phyloP scores from a whole-genome alignment of 2,888 invertebrate genomes.

The Drosophila stalkeri region DNA sequence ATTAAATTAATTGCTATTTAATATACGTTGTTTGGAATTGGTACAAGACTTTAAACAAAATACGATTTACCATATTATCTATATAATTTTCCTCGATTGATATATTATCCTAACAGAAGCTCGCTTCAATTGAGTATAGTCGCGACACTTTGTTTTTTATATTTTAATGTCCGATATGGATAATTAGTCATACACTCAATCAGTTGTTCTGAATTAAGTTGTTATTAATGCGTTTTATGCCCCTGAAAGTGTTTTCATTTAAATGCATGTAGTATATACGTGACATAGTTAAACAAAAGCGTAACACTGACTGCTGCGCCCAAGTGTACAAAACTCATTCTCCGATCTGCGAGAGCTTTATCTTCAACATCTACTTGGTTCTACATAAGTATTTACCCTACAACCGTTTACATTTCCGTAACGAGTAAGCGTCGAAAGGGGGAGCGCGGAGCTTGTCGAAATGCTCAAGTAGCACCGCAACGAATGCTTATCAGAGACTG shows the following conservation, averaged over 20 bases:
- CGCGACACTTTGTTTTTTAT: too few relatives aligned
- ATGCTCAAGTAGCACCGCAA: slow-evolving; percentile 32
- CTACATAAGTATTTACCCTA: slow-evolving; percentile 15
- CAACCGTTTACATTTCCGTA: slow-evolving; percentile 36
- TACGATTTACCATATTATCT: too few relatives aligned
- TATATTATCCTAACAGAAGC: too few relatives aligned
- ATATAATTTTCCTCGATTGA: too few relatives aligned
- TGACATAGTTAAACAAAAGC: slow-evolving; percentile 12
- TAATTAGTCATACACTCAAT: not conserved
- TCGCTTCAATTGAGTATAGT: too few relatives aligned
- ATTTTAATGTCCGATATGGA: not conserved
- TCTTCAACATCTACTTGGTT: slow-evolving; percentile 23
- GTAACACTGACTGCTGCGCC: slow-evolving; percentile 26
- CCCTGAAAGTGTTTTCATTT: not conserved
- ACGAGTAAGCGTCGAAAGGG: not conserved
- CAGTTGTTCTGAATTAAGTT: not conserved
- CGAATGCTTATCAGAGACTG: slow-evolving; percentile 42
- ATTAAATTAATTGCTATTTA: too few relatives aligned
- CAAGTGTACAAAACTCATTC: slow-evolving; percentile 25
- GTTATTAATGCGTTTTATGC: not conserved
- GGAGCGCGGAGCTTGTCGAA: slow-evolving; percentile 36
- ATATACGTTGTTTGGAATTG: too few relatives aligned
- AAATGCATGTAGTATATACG: not conserved
- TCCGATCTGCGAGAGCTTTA: slow-evolving; percentile 24
- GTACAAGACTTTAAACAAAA: too few relatives aligned